These are phyloP conservation scores for Thumatha senex DNA, from an alignment of 2,888 invertebrate genomes.

Conservation along the genomic window DNA sequence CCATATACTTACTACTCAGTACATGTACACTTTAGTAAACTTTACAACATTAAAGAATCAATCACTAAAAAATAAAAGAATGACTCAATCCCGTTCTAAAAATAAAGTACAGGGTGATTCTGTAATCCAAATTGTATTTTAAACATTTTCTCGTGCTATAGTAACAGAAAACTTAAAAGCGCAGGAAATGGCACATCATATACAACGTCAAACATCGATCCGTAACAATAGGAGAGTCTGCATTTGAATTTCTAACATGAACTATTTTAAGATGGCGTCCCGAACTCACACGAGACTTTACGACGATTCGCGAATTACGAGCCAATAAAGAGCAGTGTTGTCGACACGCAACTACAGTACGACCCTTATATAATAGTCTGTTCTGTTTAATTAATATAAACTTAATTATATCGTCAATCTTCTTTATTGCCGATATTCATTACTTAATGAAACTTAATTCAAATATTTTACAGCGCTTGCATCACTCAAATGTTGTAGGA, in stretches of 20 bases:
- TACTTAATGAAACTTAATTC: no score
- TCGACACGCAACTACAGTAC: conserved; percentile 56
- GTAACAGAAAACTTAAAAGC: conserved; percentile 30
- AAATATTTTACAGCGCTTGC: conserved; percentile 30
- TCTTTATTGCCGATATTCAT: conserved; percentile 17
- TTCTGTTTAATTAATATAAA: conserved; percentile 62
- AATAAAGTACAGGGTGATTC: conserved; percentile 29
- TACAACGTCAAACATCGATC: conserved; percentile 46
- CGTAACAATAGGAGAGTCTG: conserved; percentile 47
- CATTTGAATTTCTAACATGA: conserved; percentile 51
- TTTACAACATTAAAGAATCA: background rate
- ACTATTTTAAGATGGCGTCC: conserved; percentile 67
- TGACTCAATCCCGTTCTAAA: conserved; percentile 20
- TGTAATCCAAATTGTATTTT: conserved; percentile 25
- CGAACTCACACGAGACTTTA: conserved; percentile 57
- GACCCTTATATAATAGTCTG: conserved; percentile 46
- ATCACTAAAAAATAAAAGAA: conserved; percentile 14
- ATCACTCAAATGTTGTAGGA: conserved; percentile 10
- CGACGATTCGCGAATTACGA: conserved; percentile 66
- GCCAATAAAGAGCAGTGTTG: conserved; percentile 61
- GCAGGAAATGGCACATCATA: conserved; percentile 45
- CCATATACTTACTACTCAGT: no score
- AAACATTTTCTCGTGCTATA: conserved; percentile 17
- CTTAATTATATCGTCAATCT: conserved; percentile 42
- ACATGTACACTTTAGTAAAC: background rate